phyloP scores from a whole-genome alignment of 92 coral and sea anemone genomes.

The Hydrozoanthus gracilis region DNA sequence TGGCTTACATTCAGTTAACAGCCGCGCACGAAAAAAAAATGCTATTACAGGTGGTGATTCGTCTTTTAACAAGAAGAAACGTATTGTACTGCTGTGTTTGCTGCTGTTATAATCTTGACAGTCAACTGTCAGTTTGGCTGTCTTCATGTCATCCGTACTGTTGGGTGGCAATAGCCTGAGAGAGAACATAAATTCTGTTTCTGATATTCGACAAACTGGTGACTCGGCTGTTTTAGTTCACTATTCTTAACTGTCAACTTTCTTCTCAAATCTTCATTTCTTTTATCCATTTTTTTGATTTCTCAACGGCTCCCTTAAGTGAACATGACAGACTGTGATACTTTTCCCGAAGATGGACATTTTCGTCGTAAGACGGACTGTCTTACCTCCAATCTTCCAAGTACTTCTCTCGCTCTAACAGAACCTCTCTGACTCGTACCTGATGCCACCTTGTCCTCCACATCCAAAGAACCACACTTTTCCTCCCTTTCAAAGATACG shows the following conservation, averaged over 20 bases:
- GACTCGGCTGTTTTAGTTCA: too few relatives aligned
- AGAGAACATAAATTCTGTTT: too few relatives aligned
- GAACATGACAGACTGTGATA: background rate
- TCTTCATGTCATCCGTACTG: too few relatives aligned
- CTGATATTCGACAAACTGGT: too few relatives aligned
- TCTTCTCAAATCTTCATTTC: background rate
- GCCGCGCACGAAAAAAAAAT: background rate
- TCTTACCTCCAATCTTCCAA: constrained; percentile 19
- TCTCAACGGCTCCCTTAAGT: background rate
- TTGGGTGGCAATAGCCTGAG: too few relatives aligned
- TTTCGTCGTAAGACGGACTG: background rate
- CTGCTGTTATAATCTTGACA: too few relatives aligned
- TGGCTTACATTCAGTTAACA: background rate
- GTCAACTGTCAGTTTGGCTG: too few relatives aligned
- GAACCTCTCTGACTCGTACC: constrained; percentile 38
- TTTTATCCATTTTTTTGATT: background rate
- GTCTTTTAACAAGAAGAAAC: background rate
- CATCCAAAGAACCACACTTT: constrained; percentile 21
- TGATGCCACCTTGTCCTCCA: constrained; percentile 29
- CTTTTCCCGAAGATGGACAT: background rate
- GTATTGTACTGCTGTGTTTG: too few relatives aligned
- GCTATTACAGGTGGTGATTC: background rate
- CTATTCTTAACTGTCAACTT: too few relatives aligned
- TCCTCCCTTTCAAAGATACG: constrained; percentile 26
- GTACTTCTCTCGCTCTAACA: constrained; percentile 35